Evolutionary conservation across 1,140 invertebrate species (phyloP).

Genomic region (Microplitis mediator): DNA sequence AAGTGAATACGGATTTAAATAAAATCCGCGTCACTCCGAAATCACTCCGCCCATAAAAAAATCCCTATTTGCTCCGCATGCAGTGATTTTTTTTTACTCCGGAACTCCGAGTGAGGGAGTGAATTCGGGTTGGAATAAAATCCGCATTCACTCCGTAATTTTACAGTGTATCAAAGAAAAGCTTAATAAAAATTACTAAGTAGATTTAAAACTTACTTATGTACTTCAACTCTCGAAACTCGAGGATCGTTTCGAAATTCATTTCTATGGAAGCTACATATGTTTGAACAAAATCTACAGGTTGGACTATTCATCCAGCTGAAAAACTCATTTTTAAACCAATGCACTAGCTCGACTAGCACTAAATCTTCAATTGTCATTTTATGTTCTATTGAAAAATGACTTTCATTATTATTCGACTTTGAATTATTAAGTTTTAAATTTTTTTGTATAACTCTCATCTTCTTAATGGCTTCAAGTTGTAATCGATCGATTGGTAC

Average conservation of each 20-base stretch:
- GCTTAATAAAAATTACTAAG: too few relatives aligned
- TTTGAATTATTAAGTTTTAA: not conserved
- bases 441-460: constrained; percentile 67
- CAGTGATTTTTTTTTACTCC: too few relatives aligned
- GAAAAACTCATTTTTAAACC: constrained; percentile 94
- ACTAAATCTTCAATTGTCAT: constrained; percentile 75
- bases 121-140: too few relatives aligned
- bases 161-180: too few relatives aligned
- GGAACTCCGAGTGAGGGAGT: too few relatives aligned
- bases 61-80: too few relatives aligned
- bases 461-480: constrained; percentile 65
- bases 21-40: too few relatives aligned
- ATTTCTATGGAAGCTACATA: constrained; percentile 55
- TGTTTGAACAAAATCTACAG: constrained; percentile 71
- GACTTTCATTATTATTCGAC: not conserved
- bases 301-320: constrained; percentile 82
- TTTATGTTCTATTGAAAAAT: constrained; percentile 44
- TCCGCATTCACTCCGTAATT: too few relatives aligned
- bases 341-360: constrained; percentile 78
- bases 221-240: constrained; percentile 61
- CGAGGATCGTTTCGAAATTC: constrained; percentile 44
- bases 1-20: too few relatives aligned
- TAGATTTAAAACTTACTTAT: constrained; percentile 39
- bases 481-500: constrained; percentile 70
- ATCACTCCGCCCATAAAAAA: too few relatives aligned